Evolutionary conservation across 1,140 invertebrate genomes (phyloP).

Genomic region (Pseudomyrmex sp.): DNA sequence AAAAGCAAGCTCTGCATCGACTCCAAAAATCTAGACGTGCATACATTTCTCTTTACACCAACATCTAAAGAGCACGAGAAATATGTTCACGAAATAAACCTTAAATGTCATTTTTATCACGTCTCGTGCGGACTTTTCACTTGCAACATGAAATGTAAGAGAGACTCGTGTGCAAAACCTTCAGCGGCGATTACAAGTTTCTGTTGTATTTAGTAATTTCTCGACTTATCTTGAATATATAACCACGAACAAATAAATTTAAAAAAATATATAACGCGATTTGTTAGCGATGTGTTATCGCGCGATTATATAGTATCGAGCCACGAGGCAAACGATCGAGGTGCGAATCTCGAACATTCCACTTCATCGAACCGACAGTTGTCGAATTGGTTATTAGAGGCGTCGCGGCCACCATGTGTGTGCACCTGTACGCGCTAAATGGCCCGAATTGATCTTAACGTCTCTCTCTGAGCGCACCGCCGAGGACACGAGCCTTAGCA

Average conservation of each 20-base stretch:
- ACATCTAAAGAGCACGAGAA: slow-evolving; percentile 4
- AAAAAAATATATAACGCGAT: too few species aligned
- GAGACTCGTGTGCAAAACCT: not conserved
- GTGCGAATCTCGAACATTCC: slow-evolving; percentile 18
- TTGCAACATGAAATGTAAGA: not conserved
- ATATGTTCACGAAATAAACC: slow-evolving; percentile 23
- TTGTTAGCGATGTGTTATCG: not conserved
- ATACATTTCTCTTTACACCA: slow-evolving; percentile 19
- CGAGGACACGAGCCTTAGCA: slow-evolving; percentile 43
- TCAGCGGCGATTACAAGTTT: slow-evolving; percentile 14
- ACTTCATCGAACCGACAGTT: slow-evolving; percentile 46
- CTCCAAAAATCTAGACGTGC: not conserved
- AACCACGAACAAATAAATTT: not conserved
- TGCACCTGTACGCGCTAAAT: slow-evolving; percentile 55
- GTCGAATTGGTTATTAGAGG: slow-evolving; percentile 56
- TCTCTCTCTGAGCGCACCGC: slow-evolving; percentile 16
- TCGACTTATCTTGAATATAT: not conserved
- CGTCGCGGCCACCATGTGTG: slow-evolving; percentile 20
- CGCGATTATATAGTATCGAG: not conserved
- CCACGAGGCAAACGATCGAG: not conserved
- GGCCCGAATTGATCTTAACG: slow-evolving; percentile 53
- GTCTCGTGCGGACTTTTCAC: not conserved
- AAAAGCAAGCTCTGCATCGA: not conserved
- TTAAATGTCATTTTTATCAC: slow-evolving; percentile 45
- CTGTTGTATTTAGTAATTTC: slow-evolving; percentile 1